A percentile compares a stretch with the other conserved stretches of the same genome.
These are phyloP conservation scores for Oncorhynchus mykiss DNA, from an alignment of 2,113 vertebrate species.

Conservation along the genomic window DNA sequence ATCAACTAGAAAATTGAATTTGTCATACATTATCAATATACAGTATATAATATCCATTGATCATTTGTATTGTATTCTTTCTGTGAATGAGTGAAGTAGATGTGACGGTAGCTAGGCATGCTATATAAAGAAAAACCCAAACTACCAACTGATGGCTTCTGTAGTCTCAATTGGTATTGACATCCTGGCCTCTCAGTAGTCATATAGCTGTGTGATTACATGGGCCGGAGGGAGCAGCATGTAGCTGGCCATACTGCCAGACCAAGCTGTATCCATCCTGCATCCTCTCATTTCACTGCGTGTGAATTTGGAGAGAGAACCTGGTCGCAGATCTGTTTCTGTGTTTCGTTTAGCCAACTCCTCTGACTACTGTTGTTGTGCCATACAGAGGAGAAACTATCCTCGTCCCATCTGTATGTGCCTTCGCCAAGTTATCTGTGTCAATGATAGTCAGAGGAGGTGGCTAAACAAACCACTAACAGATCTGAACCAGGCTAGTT, in stretches of 20 bases:
- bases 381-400: no score
- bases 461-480: no score
- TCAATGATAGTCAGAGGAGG: no score
- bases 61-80: not conserved
- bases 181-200: not conserved
- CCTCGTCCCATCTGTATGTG: no score
- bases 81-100: not conserved
- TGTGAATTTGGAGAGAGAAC: not conserved
- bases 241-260: not conserved
- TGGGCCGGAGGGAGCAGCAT: not conserved
- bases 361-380: no score
- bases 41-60: no score
- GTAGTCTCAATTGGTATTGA: slow-evolving; percentile 1
- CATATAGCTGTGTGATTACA: not conserved
- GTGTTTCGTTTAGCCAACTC: no score
- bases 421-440: no score
- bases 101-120: no score
- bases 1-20: not conserved
- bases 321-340: no score
- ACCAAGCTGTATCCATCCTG: not conserved
- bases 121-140: not conserved
- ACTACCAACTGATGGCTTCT: not conserved
- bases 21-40: no score
- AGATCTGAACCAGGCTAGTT: no score
- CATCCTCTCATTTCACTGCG: not conserved